Percentiles rank a stretch among this genome's conserved stretches.
Evolutionary conservation across 2,113 vertebrate genomes (phyloP).

Genomic region (Ancistrus triradiatus): DNA sequence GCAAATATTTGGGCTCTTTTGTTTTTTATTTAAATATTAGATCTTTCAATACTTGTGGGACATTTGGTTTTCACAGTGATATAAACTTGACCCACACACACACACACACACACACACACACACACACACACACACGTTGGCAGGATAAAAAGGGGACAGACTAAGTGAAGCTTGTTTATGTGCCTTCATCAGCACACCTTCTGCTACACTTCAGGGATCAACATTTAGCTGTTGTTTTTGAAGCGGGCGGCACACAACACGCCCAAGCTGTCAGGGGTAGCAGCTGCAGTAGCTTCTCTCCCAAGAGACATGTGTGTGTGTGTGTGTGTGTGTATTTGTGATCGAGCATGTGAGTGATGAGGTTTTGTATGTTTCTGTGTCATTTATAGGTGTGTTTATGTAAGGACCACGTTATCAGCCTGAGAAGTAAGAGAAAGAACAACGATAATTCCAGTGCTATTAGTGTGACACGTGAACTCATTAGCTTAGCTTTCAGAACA

Average conservation of each 20-base stretch:
- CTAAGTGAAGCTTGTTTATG: conserved; percentile 58
- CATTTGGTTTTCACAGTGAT: too few species aligned
- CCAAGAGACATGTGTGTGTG: conserved; percentile 35
- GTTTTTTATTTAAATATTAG: too few species aligned
- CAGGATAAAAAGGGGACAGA: neutral
- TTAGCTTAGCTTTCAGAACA: too few species aligned
- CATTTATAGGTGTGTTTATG: neutral
- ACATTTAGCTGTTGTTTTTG: conserved; percentile 47
- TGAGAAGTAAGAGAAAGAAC: too few species aligned
- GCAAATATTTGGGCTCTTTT: too few species aligned
- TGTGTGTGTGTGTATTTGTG: neutral
- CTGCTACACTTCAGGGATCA: conserved; percentile 50
- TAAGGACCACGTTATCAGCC: too few species aligned
- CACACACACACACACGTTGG: conserved; percentile 25
- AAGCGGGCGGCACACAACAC: conserved; percentile 34
- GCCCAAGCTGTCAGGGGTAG: conserved; percentile 35
- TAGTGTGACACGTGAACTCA: too few species aligned
- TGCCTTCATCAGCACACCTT: conserved; percentile 49
- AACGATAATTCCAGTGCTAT: too few species aligned
- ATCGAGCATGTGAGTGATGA: neutral
- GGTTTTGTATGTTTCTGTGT: conserved; percentile 10
- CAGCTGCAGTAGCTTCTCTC: conserved; percentile 39
- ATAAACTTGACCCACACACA: too few species aligned
- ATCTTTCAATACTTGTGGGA: too few species aligned
- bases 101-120: too few species aligned